Evolutionary conservation across 2,797 vertebrate species (phyloP), one percentile per base, ranked within the genome.

Genomic region (Typhlichthys subterraneus): DNA sequence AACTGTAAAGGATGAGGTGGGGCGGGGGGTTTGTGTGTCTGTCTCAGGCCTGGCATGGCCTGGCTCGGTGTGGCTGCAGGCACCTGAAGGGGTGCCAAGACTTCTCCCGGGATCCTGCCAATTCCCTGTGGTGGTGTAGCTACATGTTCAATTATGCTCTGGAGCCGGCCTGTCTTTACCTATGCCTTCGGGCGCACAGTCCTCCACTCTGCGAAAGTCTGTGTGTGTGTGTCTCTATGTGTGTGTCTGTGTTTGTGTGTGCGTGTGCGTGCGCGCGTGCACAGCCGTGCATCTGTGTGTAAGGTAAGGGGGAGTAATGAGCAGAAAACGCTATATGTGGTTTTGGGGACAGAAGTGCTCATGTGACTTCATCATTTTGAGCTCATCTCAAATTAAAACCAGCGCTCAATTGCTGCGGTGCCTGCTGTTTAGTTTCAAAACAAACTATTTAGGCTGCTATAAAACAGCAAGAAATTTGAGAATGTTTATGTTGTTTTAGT

Each of bases 111-210:
- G 83, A 75, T 77, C 33, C 77, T 90, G 88, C 88, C 89, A 91
- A 88, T 83, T 88, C 89, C 85, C 86, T 89, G 86, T 85, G 85
- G 85, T 89, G 77, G 83, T 88, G 89, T 85, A 88, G 85, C 87
- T 89, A 89, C 90, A 90, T 89, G 89, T 87, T 84, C 87, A 88
- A 86, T 89, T 91, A 88, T 73, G 83, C 81, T 86, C 82, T 90
- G 86, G 86, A 90, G 87, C 33, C 33, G 33, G 33, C 33, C 33
- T 38, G 33, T 38, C 33, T 90, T 91, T 87, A 86, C 85, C 73
- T 88, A 70, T 82, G 68, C 81, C 78, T 88, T 77, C 64, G 79
- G 75, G 33, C 85, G 85, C 84, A 83, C 79, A 87, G 69, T 75
- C 50, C 47, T 49, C 33, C 33, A 7, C 33, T 38, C 33, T 38